These are phyloP conservation scores for Psammodynastes pulverulentus DNA, from an alignment of 2,113 vertebrate species.

Conservation along the genomic window DNA sequence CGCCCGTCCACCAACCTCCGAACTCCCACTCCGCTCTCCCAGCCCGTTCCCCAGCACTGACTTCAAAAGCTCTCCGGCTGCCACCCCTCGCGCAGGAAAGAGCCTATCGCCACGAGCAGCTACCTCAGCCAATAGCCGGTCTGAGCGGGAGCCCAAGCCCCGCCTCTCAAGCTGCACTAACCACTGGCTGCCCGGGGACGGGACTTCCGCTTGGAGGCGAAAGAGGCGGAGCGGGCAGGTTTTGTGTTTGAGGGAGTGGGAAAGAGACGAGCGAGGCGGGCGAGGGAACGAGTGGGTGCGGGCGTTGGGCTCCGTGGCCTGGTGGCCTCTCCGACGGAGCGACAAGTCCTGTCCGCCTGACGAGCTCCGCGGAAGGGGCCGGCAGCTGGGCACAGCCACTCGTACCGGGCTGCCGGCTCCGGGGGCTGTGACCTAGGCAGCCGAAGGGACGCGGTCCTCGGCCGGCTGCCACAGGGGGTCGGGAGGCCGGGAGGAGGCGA, in stretches of 20 bases:
- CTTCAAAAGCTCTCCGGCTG: neutral
- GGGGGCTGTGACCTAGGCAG: neutral
- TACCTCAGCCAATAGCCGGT: conserved; percentile 42
- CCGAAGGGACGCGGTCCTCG: neutral
- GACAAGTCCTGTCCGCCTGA: neutral
- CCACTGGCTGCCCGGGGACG: conserved; percentile 54
- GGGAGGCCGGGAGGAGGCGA: neutral
- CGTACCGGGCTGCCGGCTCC: conserved; percentile 29
- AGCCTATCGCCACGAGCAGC: conserved; percentile 5
- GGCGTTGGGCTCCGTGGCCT: neutral
- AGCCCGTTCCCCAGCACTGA: neutral
- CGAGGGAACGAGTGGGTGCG: neutral
- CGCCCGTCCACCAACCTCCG: neutral
- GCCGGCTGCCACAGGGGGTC: neutral
- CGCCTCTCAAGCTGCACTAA: neutral
- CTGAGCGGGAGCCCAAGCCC: accelerated
- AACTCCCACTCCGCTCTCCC: neutral
- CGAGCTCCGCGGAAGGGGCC: neutral
- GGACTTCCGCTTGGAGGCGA: conserved; percentile 71
- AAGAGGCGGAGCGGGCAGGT: conserved; percentile 20
- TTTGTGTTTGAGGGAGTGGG: neutral
- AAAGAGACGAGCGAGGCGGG: neutral
- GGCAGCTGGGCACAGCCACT: neutral
- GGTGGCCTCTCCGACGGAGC: neutral
- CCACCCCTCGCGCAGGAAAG: conserved; percentile 38